Evolutionary conservation across 2,888 invertebrate genomes (phyloP).

Genomic region (Stenoptilia bipunctidactyla): DNA sequence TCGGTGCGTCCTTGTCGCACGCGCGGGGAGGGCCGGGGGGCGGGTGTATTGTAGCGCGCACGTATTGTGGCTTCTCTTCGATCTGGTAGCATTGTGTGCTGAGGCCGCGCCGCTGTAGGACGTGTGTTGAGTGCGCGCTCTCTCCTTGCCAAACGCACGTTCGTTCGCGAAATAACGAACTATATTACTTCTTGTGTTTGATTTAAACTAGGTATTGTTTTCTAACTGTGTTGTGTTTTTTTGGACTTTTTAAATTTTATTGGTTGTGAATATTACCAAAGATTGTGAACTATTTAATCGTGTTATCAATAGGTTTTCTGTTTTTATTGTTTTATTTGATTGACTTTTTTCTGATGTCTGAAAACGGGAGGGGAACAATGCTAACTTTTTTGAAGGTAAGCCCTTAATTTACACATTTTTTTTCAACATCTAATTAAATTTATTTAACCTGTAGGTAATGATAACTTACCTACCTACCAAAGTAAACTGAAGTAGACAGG

Average conservation of each 20-base stretch:
- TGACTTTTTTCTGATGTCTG: constrained; percentile 52
- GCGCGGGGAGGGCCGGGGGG: constrained; percentile 43
- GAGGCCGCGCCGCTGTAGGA: constrained; percentile 41
- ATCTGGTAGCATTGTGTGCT: constrained; percentile 68
- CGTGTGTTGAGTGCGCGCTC: constrained; percentile 40
- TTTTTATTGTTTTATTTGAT: constrained; percentile 27
- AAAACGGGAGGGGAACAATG: constrained; percentile 58
- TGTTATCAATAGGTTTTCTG: constrained; percentile 30
- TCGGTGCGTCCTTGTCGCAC: constrained; percentile 67
- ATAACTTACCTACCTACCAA: no score
- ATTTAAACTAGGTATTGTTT: constrained; percentile 20
- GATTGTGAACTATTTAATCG: constrained; percentile 42
- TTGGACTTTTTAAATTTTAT: constrained; percentile 21
- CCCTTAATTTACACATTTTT: no score
- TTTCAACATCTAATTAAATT: no score
- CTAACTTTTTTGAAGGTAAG: constrained; percentile 57
- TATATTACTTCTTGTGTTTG: constrained; percentile 26
- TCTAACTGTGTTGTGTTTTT: constrained; percentile 32
- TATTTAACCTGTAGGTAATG: no score
- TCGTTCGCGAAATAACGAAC: constrained; percentile 44
- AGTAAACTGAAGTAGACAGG: no score
- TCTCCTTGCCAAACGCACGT: constrained; percentile 22
- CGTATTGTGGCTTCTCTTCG: constrained; percentile 67
- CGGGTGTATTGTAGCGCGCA: constrained; percentile 67
- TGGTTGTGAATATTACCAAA: constrained; percentile 43